Conservation (phyloP, 2,888 invertebrate genomes). For the Orthosia cruda region DNA sequence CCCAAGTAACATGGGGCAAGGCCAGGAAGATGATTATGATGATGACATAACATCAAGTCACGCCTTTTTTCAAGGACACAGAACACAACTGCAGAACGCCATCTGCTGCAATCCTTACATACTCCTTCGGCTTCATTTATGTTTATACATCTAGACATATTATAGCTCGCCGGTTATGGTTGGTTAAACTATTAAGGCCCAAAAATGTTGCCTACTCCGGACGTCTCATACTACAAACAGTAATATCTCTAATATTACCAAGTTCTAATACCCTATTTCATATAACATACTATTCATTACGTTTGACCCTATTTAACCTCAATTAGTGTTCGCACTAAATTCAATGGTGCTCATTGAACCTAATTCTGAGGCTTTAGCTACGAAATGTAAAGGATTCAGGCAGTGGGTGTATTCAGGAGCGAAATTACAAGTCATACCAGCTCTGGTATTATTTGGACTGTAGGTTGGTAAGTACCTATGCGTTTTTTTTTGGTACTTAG, state of each 20-base stretch:
- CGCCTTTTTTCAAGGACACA: too few relatives aligned
- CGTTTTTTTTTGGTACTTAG: neutral
- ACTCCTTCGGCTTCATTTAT: too few relatives aligned
- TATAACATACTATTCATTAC: constrained; percentile 5
- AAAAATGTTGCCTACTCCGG: neutral
- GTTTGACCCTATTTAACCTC: constrained; percentile 46
- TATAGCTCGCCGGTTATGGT: too few relatives aligned
- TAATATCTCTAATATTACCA: neutral
- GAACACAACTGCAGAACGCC: too few relatives aligned
- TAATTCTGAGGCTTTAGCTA: constrained; percentile 22
- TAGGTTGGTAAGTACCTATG: neutral
- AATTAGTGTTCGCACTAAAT: constrained; percentile 37
- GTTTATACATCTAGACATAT: too few relatives aligned
- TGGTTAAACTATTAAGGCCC: too few relatives aligned
- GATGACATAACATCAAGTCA: too few relatives aligned
- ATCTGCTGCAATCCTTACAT: too few relatives aligned
- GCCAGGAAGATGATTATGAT: too few relatives aligned
- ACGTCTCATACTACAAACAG: neutral
- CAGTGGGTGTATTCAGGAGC: neutral
- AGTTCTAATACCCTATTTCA: neutral
- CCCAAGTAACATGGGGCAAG: too few relatives aligned
- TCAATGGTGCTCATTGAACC: constrained; percentile 41
- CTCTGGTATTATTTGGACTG: neutral
- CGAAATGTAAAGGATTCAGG: constrained; percentile 26
- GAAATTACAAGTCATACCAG: constrained; percentile 33